A percentile compares a stretch with the other conserved stretches of the same genome.
These are phyloP conservation scores for Manacus vitellinus DNA, from an alignment of 2,113 vertebrate genomes.

Conservation along the genomic window DNA sequence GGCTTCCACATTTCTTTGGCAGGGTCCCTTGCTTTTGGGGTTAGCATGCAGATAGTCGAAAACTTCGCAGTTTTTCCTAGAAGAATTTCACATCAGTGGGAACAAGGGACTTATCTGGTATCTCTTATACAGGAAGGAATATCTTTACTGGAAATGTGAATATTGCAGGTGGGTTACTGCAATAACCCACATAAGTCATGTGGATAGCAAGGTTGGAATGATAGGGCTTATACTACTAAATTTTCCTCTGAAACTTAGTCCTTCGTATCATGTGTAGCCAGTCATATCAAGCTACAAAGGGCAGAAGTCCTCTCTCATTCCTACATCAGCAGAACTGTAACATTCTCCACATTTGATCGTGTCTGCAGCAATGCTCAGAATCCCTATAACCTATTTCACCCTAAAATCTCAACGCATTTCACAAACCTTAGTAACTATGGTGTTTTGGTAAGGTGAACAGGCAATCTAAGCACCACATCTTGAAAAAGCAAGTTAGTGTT, in stretches of 20 bases:
- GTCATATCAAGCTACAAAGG: neutral
- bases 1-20: neutral
- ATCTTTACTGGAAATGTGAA: neutral
- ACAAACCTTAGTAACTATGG: neutral
- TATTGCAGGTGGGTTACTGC: neutral
- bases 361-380: neutral
- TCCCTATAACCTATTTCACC: neutral
- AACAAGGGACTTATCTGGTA: neutral
- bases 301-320: neutral
- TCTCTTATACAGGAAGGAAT: neutral
- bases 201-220: neutral
- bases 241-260: neutral
- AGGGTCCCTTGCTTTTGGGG: neutral
- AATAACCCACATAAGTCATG: neutral
- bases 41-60: neutral
- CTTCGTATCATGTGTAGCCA: accelerated
- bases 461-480: neutral
- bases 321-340: neutral
- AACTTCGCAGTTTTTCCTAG: neutral
- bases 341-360: neutral
- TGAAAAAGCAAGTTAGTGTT: neutral
- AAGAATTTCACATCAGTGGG: neutral
- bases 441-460: neutral
- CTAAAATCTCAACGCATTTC: neutral
- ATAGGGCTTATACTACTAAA: neutral